These are phyloP conservation scores for Dryas iulia DNA, from an alignment of 1,140 invertebrate species.

Conservation along the genomic window DNA sequence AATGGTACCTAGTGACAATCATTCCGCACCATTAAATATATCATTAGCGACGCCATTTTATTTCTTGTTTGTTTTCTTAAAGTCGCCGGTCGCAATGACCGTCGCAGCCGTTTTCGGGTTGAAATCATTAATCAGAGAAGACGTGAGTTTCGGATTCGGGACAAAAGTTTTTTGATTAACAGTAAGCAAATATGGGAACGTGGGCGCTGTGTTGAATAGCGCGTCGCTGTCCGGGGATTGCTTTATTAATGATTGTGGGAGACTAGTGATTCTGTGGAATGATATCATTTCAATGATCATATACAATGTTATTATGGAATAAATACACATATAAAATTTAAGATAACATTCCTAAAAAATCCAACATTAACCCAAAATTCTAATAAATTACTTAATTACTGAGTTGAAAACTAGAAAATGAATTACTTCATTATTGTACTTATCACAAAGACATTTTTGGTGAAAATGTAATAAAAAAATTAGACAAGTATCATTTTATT, in stretches of 20 bases:
- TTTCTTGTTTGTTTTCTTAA: slow-evolving; percentile 69
- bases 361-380: too few species aligned
- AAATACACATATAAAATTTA: too few species aligned
- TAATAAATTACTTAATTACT: too few species aligned
- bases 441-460: too few species aligned
- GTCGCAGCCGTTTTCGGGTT: slow-evolving; percentile 48
- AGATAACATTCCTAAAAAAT: too few species aligned
- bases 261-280: slow-evolving; percentile 18
- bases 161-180: slow-evolving; percentile 63
- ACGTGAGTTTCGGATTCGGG: slow-evolving; percentile 45
- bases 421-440: too few species aligned
- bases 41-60: slow-evolving; percentile 64
- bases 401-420: too few species aligned
- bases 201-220: slow-evolving; percentile 17
- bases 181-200: slow-evolving; percentile 65
- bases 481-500: background rate
- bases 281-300: background rate
- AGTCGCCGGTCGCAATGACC: slow-evolving; percentile 46
- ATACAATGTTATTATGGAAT: too few species aligned
- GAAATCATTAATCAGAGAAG: slow-evolving; percentile 65
- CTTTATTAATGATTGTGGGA: slow-evolving; percentile 27
- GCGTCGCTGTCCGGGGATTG: slow-evolving; percentile 13
- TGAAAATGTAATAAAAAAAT: background rate
- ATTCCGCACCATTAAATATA: slow-evolving; percentile 69
- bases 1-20: slow-evolving; percentile 69